Conservation (phyloP, 2,797 vertebrate species). For the Hybognathus amarus region DNA sequence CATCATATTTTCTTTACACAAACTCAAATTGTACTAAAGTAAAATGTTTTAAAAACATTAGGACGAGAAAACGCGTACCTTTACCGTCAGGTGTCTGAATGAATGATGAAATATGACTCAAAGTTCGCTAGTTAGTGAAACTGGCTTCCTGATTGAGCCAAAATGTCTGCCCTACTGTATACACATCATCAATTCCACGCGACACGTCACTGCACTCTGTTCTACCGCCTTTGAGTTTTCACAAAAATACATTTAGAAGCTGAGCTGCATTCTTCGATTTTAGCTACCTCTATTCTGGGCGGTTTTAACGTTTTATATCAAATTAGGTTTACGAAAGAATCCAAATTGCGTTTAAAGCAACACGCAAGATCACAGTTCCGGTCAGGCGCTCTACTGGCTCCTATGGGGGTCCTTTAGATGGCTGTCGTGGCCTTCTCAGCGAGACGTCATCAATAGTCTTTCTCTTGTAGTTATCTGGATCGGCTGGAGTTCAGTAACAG, state of each 20-base stretch:
- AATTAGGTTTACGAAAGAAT: neutral
- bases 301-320: neutral
- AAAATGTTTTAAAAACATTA: neutral
- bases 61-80: constrained; percentile 2
- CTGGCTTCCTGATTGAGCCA: constrained; percentile 61
- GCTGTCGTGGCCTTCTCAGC: constrained; percentile 83
- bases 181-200: constrained; percentile 56
- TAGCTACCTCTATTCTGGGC: neutral
- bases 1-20: neutral
- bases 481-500: constrained; percentile 49
- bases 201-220: constrained; percentile 68
- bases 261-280: accelerated
- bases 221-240: constrained; percentile 51
- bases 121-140: constrained; percentile 12
- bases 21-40: no score
- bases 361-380: neutral
- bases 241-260: neutral
- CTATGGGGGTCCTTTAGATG: constrained; percentile 67
- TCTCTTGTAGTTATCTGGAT: constrained; percentile 60
- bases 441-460: constrained; percentile 72
- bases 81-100: neutral
- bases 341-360: neutral
- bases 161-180: constrained; percentile 70
- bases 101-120: constrained; percentile 68
- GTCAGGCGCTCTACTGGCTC: constrained; percentile 66